A percentile compares a stretch with the other conserved stretches of the same genome.
These are phyloP conservation scores for Nibea coibor DNA, from an alignment of 2,113 vertebrate genomes.

Conservation along the genomic window DNA sequence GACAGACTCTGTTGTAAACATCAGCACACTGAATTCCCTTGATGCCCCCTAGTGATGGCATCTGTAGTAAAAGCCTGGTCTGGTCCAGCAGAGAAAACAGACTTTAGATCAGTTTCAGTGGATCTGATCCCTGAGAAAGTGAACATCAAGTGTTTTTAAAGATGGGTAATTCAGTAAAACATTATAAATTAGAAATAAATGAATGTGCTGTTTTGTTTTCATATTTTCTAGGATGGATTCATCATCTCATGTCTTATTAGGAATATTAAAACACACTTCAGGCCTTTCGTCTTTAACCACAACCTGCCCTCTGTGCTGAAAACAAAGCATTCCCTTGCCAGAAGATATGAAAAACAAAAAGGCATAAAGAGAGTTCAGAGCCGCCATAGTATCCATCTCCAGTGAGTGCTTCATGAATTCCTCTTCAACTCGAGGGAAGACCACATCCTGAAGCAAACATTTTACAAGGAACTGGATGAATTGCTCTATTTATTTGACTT, in stretches of 20 bases:
- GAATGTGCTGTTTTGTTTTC: not conserved
- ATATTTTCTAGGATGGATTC: not conserved
- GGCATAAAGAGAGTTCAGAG: not conserved
- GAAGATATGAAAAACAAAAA: not conserved
- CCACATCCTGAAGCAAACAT: not conserved
- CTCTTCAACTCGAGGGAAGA: not conserved
- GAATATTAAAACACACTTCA: too few species aligned
- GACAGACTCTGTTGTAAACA: not conserved
- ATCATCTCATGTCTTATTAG: not conserved
- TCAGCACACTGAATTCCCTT: not conserved
- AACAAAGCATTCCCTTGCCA: not conserved
- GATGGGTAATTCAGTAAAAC: not conserved
- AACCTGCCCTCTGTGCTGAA: not conserved
- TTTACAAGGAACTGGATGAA: not conserved
- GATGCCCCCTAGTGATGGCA: not conserved
- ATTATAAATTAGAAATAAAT: not conserved
- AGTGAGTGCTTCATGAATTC: not conserved
- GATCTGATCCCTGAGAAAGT: not conserved
- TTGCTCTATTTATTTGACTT: not conserved
- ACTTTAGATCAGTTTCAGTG: not conserved
- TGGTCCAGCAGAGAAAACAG: not conserved
- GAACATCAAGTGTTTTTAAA: not conserved
- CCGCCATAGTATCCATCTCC: not conserved
- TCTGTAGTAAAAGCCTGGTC: not conserved
- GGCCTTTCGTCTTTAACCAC: not conserved